Evolutionary conservation across 2,888 invertebrate genomes (phyloP), one percentile per base, ranked within the genome.

Genomic region (Autographa gamma): DNA sequence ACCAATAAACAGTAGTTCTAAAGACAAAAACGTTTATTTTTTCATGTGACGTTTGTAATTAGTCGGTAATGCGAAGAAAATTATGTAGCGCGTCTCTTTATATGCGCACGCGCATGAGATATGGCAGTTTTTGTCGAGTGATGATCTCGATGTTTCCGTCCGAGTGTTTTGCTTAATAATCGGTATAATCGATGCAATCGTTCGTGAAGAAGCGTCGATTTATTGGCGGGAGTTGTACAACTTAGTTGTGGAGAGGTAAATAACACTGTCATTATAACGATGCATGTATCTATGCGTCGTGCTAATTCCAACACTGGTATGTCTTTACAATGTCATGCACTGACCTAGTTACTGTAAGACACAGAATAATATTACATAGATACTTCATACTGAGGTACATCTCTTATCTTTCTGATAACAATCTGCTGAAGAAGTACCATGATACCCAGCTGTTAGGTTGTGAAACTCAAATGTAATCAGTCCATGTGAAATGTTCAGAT

Each of bases 141-240:
- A 85, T 89, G 90, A 89, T 93, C 92, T 90, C 89, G 84, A 86
- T 85, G 88, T 92, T 93, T 92, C 93, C 92, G 88, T 85, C 76
- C 83, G 86, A 88, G 81, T 82, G 89, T 90, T 88, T 89, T 91
- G 88, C 85, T 91, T 91, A 92, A 92, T 91, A 90, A 92, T 90
- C 90, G 88, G 86, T 91, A 88, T 93, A 92, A 93, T 92, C 85
- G 91, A 83, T 82, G 77, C 89, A 86, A 83, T 88, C 82, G 88
- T 83, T 85, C 92, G 89, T 88, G 83, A 86, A 84, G 85, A 80
- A 80, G 81, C 78, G 60, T 69, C 80, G 88, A 90, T 90, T 90
- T 90, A 91, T 92, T 85, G 83, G 64, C 63, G 60, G 65, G 61
- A 56, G 60, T 70, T 67, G 69, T 66, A 78, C 66, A 69, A 48